Conservation (phyloP, 2,113 vertebrate species). For the Melospiza georgiana region DNA sequence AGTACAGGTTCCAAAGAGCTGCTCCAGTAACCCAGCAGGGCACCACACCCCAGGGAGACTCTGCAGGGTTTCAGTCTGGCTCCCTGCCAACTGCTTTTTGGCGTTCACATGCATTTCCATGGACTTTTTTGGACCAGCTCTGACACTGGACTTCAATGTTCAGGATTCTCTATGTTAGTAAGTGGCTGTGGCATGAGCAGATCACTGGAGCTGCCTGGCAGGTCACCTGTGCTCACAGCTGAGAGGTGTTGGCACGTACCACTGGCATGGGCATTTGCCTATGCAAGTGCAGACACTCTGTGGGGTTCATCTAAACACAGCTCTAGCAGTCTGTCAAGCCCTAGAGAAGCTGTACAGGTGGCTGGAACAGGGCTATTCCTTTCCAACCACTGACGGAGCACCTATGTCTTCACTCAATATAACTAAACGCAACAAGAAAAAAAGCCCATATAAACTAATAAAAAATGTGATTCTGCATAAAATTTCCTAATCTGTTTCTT, state of each 20-base stretch:
- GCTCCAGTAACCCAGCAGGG: neutral
- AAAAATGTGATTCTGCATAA: neutral
- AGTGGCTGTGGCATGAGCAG: neutral
- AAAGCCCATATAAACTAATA: neutral
- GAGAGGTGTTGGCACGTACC: neutral
- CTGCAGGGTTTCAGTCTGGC: neutral
- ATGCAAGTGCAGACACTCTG: neutral
- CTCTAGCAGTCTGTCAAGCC: neutral
- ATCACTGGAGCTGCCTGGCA: neutral
- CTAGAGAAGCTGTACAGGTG: neutral
- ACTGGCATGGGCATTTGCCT: neutral
- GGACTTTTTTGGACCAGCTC: neutral
- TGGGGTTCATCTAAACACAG: neutral
- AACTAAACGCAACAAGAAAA: neutral
- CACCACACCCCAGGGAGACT: rapidly evolving
- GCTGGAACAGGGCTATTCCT: neutral
- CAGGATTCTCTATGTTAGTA: rapidly evolving
- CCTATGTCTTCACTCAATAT: neutral
- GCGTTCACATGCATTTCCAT: neutral
- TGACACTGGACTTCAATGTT: neutral
- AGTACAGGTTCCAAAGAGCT: neutral
- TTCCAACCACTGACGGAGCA: neutral
- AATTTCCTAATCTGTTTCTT: neutral
- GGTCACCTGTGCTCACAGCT: neutral
- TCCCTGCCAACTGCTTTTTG: neutral